Evolutionary conservation across 1,140 invertebrate genomes (phyloP), one percentile per base, ranked within the genome.

Genomic region (Chionoecetes opilio): DNA sequence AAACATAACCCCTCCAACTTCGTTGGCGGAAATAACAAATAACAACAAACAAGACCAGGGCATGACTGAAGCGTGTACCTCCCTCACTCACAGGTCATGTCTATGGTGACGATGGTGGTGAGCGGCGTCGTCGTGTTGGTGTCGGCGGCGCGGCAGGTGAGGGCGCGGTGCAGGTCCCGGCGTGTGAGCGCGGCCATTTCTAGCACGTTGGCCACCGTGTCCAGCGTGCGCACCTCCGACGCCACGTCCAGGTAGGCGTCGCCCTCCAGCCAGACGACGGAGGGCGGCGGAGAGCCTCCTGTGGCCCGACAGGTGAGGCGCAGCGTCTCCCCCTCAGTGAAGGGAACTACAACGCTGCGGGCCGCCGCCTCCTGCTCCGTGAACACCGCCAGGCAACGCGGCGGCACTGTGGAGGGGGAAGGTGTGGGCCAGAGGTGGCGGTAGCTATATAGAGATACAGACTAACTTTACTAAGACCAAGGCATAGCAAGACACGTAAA

Each of bases 141-240:
- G 89, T 97, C 97, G 11, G 96, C 96, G 0, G 97, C 96, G 91
- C 96, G 96, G 91, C 97, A 97, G 11, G 96, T 96, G 11, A 96
- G 87, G 21, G 87, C 93, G 5, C 95, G 94, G 38, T 96, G 93
- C 38, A 97, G 95, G 85, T 97, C 96, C 3, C 96, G 93, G 31
- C 97, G 94, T 14, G 96, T 95, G n/a, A 97, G 92, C 29, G 82
- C 31, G 1, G 94, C 90, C 34, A 97, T 93, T 29, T 96, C 53
- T 29, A 97, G 53, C 6, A 41, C 82, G 86, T 95, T 95, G 2
- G 32, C 34, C 1, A 84, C 90, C 26, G 88, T 35, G 11, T 94
- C 87, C 9, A 35, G 29, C 0, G 63, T 89, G 35, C 53, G 63
- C 32, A 93, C 82, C 31, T 82, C 87, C 35, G 34, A 29, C 17